A percentile compares a stretch with the other conserved stretches of the same genome.
Conservation (phyloP, 1,140 invertebrate species). For the Oryctes rhinoceros region DNA sequence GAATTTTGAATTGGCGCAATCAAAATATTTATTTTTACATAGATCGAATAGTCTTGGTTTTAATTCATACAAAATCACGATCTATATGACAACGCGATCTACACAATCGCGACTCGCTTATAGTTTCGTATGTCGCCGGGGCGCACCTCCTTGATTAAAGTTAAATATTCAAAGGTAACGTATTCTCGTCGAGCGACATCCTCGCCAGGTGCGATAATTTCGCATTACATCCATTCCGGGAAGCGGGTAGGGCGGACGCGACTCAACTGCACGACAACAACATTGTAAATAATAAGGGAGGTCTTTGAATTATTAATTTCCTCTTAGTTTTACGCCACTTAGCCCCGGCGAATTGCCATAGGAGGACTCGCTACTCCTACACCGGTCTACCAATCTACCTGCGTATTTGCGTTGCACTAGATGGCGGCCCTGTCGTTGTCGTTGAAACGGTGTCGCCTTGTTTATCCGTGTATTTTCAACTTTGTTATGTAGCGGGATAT, state of each 20-base stretch:
- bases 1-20: too few relatives aligned
- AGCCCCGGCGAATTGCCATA: neutral
- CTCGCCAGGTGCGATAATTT: conserved; percentile 47
- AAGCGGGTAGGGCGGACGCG: neutral
- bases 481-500: neutral
- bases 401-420: neutral
- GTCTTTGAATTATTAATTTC: neutral
- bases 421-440: neutral
- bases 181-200: conserved; percentile 37
- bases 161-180: conserved; percentile 47
- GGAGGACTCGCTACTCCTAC: neutral
- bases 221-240: conserved; percentile 31
- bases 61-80: too few relatives aligned
- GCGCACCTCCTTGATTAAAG: conserved; percentile 44
- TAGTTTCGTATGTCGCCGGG: neutral
- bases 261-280: neutral
- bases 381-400: neutral
- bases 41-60: too few relatives aligned
- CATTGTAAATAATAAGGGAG: conserved; percentile 8
- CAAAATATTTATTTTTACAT: too few relatives aligned
- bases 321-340: neutral
- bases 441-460: neutral
- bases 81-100: too few relatives aligned
- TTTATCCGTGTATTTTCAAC: neutral
- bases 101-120: neutral